These are phyloP conservation scores for Cryptomyrus ogoouensis DNA, from an alignment of 2,113 vertebrate genomes.

Conservation along the genomic window DNA sequence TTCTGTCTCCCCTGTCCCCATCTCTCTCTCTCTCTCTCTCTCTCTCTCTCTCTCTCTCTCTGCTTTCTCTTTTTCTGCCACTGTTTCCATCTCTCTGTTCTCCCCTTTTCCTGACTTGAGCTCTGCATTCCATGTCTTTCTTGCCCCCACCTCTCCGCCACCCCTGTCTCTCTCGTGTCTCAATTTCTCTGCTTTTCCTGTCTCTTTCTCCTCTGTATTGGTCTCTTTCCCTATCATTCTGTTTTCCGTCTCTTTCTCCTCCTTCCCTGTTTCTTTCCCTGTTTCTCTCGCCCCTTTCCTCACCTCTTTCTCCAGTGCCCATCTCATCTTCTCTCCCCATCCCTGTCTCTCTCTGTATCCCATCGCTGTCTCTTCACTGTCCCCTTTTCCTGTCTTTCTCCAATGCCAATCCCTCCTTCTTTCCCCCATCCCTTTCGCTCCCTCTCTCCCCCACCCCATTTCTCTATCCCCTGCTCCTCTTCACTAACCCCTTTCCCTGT, in stretches of 20 bases:
- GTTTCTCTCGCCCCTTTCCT: neutral
- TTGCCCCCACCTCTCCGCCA: neutral
- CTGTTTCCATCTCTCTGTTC: neutral
- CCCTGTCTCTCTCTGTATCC: neutral
- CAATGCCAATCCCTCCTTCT: neutral
- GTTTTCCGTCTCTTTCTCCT: neutral
- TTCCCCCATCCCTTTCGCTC: neutral
- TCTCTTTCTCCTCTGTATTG: neutral
- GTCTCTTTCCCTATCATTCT: neutral
- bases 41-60: neutral
- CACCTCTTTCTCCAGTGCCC: too few species aligned
- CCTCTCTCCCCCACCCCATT: neutral
- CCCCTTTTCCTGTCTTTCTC: neutral
- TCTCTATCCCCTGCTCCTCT: neutral
- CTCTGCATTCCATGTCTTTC: neutral
- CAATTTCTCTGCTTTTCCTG: neutral
- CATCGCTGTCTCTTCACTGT: neutral
- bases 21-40: neutral
- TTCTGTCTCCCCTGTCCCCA: neutral
- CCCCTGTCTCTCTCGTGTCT: neutral
- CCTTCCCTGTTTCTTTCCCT: neutral
- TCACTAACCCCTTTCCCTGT: neutral
- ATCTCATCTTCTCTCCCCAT: too few species aligned
- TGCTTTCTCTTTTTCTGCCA: neutral
- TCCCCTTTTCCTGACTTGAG: neutral